These are phyloP conservation scores for Camponotus pennsylvanicus DNA, from an alignment of 1,140 invertebrate species.

Conservation along the genomic window DNA sequence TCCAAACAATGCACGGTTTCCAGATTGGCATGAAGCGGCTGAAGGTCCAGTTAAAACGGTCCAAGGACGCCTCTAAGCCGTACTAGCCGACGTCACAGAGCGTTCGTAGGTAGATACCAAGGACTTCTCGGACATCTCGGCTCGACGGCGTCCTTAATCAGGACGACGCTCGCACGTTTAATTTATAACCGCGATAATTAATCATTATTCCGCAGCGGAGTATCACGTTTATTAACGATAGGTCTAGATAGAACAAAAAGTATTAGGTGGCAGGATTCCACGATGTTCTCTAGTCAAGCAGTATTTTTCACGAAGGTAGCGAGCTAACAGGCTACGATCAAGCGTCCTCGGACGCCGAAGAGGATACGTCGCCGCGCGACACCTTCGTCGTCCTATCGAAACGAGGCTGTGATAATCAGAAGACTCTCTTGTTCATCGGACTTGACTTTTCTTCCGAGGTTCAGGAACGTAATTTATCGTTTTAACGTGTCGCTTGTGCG, in stretches of 20 bases:
- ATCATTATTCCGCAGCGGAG: conserved; percentile 23
- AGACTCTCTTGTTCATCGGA: conserved; percentile 68
- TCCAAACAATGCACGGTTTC: conserved; percentile 99
- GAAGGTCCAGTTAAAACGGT: conserved; percentile 98
- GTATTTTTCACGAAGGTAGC: conserved; percentile 67
- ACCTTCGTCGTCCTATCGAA: conserved; percentile 60
- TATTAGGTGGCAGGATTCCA: conserved; percentile 41
- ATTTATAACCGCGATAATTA: conserved; percentile 53
- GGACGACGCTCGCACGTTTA: conserved; percentile 56
- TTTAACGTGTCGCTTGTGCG: conserved; percentile 59
- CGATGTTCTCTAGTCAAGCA: conserved; percentile 72
- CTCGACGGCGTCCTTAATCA: conserved; percentile 67
- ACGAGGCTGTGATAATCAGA: conserved; percentile 74
- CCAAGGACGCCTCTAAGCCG: conserved; percentile 95
- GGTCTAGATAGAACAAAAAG: conserved; percentile 48
- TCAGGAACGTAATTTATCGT: conserved; percentile 54
- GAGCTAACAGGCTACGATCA: conserved; percentile 44
- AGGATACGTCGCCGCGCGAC: conserved; percentile 54
- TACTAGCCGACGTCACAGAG: conserved; percentile 88
- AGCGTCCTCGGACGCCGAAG: conserved; percentile 42
- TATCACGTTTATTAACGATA: conserved; percentile 44
- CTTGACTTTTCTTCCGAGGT: conserved; percentile 54
- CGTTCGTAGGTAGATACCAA: conserved; percentile 84
- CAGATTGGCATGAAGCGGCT: conserved; percentile 98
- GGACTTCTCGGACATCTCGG: conserved; percentile 76